Conservation (phyloP, 1,140 invertebrate species). For the Bemisia tabaci region DNA sequence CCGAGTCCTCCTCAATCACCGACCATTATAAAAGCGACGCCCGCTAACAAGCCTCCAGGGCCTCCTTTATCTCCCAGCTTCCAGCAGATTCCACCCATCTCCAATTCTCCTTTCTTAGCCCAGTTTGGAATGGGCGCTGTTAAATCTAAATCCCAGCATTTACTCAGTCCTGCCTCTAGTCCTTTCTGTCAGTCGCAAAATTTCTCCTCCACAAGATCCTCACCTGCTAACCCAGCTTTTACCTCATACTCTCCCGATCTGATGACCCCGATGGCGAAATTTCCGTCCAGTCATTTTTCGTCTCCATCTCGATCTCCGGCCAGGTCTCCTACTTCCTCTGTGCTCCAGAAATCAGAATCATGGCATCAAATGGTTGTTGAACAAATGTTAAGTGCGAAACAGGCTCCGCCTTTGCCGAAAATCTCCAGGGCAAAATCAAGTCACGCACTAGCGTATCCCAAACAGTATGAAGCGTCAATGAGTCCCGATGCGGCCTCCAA, state of each 20-base stretch:
- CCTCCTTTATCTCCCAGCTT: neutral
- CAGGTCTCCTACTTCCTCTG: constrained; percentile 20
- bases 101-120: neutral
- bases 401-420: constrained; percentile 35
- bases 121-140: neutral
- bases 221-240: neutral
- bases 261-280: neutral
- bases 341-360: constrained; percentile 60
- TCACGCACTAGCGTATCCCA: constrained; percentile 50
- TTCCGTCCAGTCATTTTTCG: constrained; percentile 4
- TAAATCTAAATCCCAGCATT: neutral
- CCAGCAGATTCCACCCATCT: neutral
- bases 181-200: neutral
- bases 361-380: constrained; percentile 52
- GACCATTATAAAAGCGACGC: neutral
- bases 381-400: constrained; percentile 21
- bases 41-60: neutral
- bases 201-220: neutral
- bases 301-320: constrained; percentile 11
- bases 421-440: constrained; percentile 44
- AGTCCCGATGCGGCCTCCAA: constrained; percentile 55
- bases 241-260: neutral
- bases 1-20: neutral
- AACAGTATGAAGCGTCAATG: constrained; percentile 62
- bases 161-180: neutral